A percentile compares a stretch with the other conserved stretches of the same genome.
These are phyloP conservation scores for Paragorgia papillata DNA, from an alignment of 92 coral and sea anemone genomes.

Conservation along the genomic window DNA sequence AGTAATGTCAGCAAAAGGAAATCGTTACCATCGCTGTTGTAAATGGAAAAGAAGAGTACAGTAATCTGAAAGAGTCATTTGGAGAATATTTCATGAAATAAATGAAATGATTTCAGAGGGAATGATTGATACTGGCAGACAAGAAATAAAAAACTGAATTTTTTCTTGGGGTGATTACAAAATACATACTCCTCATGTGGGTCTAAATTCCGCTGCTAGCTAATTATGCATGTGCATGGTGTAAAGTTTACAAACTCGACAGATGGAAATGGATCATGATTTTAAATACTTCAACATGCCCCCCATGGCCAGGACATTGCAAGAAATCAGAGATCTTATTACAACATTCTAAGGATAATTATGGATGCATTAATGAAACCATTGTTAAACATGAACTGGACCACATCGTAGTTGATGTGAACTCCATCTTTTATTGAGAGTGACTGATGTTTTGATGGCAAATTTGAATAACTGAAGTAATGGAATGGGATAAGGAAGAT, in stretches of 20 bases:
- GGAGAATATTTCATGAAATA: background rate
- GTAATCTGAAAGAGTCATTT: constrained; percentile 32
- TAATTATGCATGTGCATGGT: constrained; percentile 55
- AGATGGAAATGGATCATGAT: constrained; percentile 44
- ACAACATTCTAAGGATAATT: constrained; percentile 31
- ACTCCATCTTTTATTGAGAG: constrained; percentile 50
- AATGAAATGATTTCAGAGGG: background rate
- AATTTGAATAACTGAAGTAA: constrained; percentile 27
- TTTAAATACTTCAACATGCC: background rate
- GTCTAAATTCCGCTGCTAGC: constrained; percentile 47
- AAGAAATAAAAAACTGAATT: constrained; percentile 25
- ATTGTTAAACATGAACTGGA: constrained; percentile 48
- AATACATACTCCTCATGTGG: constrained; percentile 22
- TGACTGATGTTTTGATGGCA: constrained; percentile 47
- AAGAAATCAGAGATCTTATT: constrained; percentile 36
- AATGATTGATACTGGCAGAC: background rate
- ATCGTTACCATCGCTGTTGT: constrained; percentile 55
- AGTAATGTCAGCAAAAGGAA: constrained; percentile 59
- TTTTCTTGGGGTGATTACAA: constrained; percentile 59
- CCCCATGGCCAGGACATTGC: constrained; percentile 30
- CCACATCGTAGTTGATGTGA: constrained; percentile 57
- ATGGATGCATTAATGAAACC: constrained; percentile 50
- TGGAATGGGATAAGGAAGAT: constrained; percentile 50
- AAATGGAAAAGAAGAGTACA: constrained; percentile 42
- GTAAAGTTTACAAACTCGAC: constrained; percentile 42